These are phyloP conservation scores for Eucidaris tribuloides DNA, from an alignment of 35 echinoderm and acorn worm species.

Conservation along the genomic window DNA sequence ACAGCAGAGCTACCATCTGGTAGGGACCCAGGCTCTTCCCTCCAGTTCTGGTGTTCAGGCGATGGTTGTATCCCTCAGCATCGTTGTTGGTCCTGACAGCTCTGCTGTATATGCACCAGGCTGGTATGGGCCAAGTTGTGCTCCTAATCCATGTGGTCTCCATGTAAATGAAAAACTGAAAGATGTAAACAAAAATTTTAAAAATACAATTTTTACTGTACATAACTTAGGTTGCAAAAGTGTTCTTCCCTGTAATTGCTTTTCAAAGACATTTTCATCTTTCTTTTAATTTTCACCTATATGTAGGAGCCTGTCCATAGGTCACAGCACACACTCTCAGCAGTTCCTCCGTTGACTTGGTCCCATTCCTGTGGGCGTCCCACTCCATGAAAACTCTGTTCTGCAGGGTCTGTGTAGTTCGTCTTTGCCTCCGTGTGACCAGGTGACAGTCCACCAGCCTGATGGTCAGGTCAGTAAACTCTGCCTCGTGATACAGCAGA, in stretches of 20 bases:
- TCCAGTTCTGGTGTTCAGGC: neutral
- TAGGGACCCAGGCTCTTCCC: neutral
- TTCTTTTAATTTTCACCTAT: too few relatives aligned
- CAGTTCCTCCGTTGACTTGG: neutral
- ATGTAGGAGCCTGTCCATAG: too few relatives aligned
- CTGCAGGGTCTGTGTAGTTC: neutral
- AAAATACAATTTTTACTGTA: too few relatives aligned
- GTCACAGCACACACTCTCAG: neutral
- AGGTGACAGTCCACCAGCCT: neutral
- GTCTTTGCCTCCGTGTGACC: neutral
- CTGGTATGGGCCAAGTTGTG: neutral
- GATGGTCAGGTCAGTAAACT: neutral
- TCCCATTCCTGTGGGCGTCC: neutral
- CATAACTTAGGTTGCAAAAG: too few relatives aligned
- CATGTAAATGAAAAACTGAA: neutral
- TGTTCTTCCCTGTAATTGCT: too few relatives aligned
- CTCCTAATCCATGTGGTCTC: neutral
- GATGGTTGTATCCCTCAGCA: neutral
- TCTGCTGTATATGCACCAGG: neutral
- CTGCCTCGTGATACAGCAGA: constrained; percentile 15
- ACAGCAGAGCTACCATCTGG: too few relatives aligned
- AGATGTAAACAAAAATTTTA: too few relatives aligned
- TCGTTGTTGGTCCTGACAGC: neutral
- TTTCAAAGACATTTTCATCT: too few relatives aligned
- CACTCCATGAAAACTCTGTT: neutral